phyloP scores from a whole-genome alignment of 2,888 invertebrate species.

The Coleophora deauratella region DNA sequence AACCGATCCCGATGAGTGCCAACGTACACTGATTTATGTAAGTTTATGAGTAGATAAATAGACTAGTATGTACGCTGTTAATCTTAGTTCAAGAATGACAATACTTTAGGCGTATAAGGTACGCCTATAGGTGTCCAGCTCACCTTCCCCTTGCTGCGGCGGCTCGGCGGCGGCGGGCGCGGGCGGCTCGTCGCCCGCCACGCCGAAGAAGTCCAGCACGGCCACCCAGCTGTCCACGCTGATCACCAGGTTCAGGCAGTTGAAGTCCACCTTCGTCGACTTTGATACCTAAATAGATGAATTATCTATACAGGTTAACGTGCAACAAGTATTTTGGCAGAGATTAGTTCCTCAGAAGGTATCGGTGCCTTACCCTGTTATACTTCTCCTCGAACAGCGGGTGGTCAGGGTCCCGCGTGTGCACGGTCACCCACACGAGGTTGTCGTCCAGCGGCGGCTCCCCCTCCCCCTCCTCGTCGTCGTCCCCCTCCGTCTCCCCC shows the following conservation, averaged over 20 bases:
- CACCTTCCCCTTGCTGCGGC: constrained; percentile 18
- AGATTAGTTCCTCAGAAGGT: too few species aligned
- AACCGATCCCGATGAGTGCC: too few species aligned
- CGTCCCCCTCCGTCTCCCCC: constrained; percentile 51
- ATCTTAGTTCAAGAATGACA: too few species aligned
- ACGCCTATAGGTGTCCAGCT: neutral
- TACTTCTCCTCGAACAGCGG: constrained; percentile 78
- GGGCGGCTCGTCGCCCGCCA: constrained; percentile 48
- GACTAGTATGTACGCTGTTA: too few species aligned
- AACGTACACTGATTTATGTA: too few species aligned
- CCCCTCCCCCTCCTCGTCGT: constrained; percentile 16
- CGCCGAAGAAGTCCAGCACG: constrained; percentile 93
- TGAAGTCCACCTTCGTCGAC: constrained; percentile 87
- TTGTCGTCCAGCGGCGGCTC: constrained; percentile 71
- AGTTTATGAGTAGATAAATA: too few species aligned
- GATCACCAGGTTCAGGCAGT: constrained; percentile 90
- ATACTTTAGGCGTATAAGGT: too few species aligned
- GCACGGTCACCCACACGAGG: constrained; percentile 82
- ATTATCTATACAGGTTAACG: too few species aligned
- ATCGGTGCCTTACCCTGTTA: constrained; percentile 59
- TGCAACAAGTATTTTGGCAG: too few species aligned
- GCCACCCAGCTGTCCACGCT: constrained; percentile 97
- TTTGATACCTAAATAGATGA: constrained; percentile 68
- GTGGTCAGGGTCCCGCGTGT: constrained; percentile 77
- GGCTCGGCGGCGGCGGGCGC: constrained; percentile 14